Evolutionary conservation across 2,888 invertebrate species (phyloP).

Genomic region (Amphiduros pacificus): DNA sequence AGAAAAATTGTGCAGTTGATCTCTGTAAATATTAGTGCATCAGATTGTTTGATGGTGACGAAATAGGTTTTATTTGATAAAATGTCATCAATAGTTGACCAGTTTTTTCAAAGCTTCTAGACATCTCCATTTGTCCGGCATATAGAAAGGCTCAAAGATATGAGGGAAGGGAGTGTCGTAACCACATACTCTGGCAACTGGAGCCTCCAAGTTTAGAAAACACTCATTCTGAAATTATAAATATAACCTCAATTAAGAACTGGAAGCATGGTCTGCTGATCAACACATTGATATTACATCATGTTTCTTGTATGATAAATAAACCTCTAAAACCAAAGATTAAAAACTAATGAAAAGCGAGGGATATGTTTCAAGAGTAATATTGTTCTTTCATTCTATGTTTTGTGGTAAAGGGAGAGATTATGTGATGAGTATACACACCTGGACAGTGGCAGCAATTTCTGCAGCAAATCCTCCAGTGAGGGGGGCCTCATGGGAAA

Average conservation of each 20-base stretch:
- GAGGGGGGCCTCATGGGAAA: conserved; percentile 95
- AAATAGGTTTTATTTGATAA: background rate
- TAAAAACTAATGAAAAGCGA: no score
- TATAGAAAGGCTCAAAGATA: conserved; percentile 91
- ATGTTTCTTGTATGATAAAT: no score
- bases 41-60: no score
- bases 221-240: conserved; percentile 75
- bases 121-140: conserved; percentile 93
- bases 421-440: conserved; percentile 56
- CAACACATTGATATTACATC: no score
- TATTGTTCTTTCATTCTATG: no score
- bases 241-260: no score
- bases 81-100: conserved; percentile 66
- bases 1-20: no score
- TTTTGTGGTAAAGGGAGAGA: no score
- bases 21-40: no score
- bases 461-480: conserved; percentile 96
- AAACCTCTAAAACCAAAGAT: no score
- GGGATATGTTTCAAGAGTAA: no score
- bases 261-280: no score
- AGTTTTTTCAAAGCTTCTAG: conserved; percentile 78
- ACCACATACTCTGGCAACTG: conserved; percentile 84
- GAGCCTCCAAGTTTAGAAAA: conserved; percentile 92
- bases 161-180: conserved; percentile 99
- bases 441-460: conserved; percentile 90